Evolutionary conservation across 2,797 vertebrate genomes (phyloP).

Genomic region (Oreochromis grahami): DNA sequence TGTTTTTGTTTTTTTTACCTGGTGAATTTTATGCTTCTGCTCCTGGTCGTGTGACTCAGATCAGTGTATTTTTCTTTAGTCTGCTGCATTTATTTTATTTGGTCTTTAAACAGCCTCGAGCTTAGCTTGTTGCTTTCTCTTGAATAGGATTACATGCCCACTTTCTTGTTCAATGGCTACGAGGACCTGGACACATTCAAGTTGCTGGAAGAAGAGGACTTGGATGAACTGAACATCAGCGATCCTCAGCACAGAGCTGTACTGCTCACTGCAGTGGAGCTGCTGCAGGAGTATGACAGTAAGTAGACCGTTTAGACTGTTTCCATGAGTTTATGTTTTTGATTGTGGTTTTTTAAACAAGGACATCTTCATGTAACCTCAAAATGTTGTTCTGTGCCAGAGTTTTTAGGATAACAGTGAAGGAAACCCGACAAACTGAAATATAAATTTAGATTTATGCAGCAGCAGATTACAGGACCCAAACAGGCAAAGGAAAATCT

Average conservation of each 20-base stretch:
- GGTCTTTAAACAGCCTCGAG: not conserved
- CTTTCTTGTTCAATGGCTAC: conserved; percentile 97
- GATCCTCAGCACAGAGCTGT: conserved; percentile 95
- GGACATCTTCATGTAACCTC: not conserved
- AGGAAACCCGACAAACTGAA: not conserved
- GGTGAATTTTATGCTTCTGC: not conserved
- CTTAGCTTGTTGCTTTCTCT: not conserved
- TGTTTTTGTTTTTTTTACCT: not conserved
- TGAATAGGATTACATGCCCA: conserved; percentile 95
- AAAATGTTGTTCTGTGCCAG: not conserved
- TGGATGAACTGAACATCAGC: conserved; percentile 94
- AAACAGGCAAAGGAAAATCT: not conserved
- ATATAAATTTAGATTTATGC: not conserved
- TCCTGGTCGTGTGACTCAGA: not conserved
- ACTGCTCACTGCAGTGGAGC: conserved; percentile 93
- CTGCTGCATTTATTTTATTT: not conserved
- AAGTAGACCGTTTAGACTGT: conserved; percentile 42
- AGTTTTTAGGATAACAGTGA: not conserved
- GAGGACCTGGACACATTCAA: conserved; percentile 98
- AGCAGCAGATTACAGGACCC: not conserved
- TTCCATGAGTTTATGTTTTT: not conserved
- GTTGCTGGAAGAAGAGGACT: conserved; percentile 94
- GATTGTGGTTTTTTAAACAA: not conserved
- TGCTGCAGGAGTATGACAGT: conserved; percentile 98
- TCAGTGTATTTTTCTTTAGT: not conserved